Evolutionary conservation across 2,888 invertebrate species (phyloP).

Genomic region (Dicycla oo): DNA sequence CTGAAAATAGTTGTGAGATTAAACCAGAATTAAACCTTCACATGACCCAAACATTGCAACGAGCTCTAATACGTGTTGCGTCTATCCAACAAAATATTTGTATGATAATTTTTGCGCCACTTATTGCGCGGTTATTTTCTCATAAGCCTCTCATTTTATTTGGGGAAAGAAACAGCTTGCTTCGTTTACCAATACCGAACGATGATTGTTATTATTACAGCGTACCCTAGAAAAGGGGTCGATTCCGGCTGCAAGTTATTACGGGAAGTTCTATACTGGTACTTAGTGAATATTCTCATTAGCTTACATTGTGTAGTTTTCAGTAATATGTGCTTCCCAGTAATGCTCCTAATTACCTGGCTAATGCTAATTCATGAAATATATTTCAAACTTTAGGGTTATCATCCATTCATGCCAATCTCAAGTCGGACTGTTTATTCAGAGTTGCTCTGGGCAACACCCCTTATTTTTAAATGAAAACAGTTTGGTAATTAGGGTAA

Average conservation of each 20-base stretch:
- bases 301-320: constrained; percentile 19
- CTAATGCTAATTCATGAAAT: constrained; percentile 10
- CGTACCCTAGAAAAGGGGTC: constrained; percentile 6
- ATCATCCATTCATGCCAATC: constrained; percentile 8
- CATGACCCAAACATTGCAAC: not conserved
- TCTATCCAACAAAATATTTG: constrained; percentile 17
- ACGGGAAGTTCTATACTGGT: constrained; percentile 1
- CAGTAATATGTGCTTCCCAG: constrained; percentile 6
- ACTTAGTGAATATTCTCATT: constrained; percentile 16
- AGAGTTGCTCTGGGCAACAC: constrained; percentile 10
- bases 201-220: constrained; percentile 39
- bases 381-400: constrained; percentile 38
- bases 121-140: constrained; percentile 23
- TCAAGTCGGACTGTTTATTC: constrained; percentile 3
- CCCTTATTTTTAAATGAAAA: constrained; percentile 15
- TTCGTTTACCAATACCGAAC: constrained; percentile 28
- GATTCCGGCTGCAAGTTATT: constrained; percentile 17
- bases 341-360: constrained; percentile 27
- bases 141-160: constrained; percentile 29
- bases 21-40: not conserved
- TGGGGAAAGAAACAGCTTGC: not conserved
- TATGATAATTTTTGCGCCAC: constrained; percentile 7
- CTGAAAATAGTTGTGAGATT: not conserved
- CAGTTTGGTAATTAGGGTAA: not conserved
- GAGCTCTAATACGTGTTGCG: not conserved